Evolutionary conservation across 2,797 vertebrate genomes (phyloP).

Genomic region (Dendrocincla tyrannina): DNA sequence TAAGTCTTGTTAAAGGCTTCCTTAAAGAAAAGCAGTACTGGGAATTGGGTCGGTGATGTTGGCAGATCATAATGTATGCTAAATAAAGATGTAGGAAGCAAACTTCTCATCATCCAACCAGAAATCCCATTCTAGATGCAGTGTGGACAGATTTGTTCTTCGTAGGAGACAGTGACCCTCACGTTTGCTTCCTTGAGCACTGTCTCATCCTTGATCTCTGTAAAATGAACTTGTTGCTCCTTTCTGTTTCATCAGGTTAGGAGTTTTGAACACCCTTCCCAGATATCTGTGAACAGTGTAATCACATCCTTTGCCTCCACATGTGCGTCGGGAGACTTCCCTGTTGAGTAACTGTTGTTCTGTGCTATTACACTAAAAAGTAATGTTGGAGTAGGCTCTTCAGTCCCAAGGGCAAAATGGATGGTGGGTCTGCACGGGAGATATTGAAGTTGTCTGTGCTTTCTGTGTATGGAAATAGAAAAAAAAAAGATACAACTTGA

Average conservation of each 20-base stretch:
- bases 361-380: not conserved
- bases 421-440: not conserved
- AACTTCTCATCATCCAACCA: not conserved
- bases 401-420: not conserved
- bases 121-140: not conserved
- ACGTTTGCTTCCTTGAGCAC: not conserved
- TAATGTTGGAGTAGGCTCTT: not conserved
- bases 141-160: not conserved
- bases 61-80: not conserved
- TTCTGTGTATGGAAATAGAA: rapidly evolving
- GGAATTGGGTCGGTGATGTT: not conserved
- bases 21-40: not conserved
- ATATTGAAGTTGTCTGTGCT: not conserved
- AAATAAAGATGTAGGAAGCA: not conserved
- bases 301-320: not conserved
- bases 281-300: not conserved
- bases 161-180: rapidly evolving
- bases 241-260: not conserved
- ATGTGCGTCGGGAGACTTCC: rapidly evolving
- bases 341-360: not conserved
- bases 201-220: not conserved
- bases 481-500: not conserved
- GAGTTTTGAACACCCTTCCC: not conserved
- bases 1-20: not conserved
- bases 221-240: not conserved